A percentile compares a stretch with the other conserved stretches of the same genome.
Evolutionary conservation across 2,888 invertebrate species (phyloP).

Genomic region (Furcula furcula): DNA sequence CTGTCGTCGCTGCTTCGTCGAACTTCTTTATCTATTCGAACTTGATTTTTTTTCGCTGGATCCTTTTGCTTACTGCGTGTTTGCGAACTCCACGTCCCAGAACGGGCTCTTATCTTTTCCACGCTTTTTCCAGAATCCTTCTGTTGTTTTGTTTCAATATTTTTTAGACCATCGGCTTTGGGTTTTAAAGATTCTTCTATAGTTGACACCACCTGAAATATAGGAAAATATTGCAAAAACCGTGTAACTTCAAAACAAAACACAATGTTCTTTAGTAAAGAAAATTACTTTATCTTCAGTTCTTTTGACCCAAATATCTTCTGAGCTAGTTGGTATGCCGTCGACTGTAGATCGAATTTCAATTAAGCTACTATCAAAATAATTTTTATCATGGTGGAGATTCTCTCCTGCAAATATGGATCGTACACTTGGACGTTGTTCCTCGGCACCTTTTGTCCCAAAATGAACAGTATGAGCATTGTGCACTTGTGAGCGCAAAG

Average conservation of each 20-base stretch:
- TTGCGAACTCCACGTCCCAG: constrained; percentile 83
- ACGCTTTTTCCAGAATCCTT: constrained; percentile 16
- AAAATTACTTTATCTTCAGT: constrained; percentile 81
- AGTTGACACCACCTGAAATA: neutral
- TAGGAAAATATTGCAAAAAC: too few species aligned
- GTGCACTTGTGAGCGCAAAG: constrained; percentile 71
- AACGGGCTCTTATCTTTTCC: constrained; percentile 74
- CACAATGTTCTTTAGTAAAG: too few species aligned
- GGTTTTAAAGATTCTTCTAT: constrained; percentile 23
- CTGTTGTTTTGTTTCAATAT: constrained; percentile 16
- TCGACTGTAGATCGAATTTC: constrained; percentile 90
- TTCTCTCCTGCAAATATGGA: constrained; percentile 81
- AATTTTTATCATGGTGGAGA: constrained; percentile 88
- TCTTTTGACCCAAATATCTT: constrained; percentile 88
- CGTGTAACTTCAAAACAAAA: too few species aligned
- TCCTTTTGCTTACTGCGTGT: constrained; percentile 49
- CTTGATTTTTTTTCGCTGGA: constrained; percentile 33
- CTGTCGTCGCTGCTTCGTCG: constrained; percentile 59
- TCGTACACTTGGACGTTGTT: constrained; percentile 82
- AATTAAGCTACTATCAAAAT: constrained; percentile 91
- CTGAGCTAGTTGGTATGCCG: constrained; percentile 82
- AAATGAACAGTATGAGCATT: constrained; percentile 87
- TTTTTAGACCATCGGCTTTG: constrained; percentile 15
- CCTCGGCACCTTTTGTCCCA: constrained; percentile 81
- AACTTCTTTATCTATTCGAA: constrained; percentile 53